Evolutionary conservation across 2,113 vertebrate species (phyloP), one percentile per base, ranked within the genome.

Genomic region (Conger conger): DNA sequence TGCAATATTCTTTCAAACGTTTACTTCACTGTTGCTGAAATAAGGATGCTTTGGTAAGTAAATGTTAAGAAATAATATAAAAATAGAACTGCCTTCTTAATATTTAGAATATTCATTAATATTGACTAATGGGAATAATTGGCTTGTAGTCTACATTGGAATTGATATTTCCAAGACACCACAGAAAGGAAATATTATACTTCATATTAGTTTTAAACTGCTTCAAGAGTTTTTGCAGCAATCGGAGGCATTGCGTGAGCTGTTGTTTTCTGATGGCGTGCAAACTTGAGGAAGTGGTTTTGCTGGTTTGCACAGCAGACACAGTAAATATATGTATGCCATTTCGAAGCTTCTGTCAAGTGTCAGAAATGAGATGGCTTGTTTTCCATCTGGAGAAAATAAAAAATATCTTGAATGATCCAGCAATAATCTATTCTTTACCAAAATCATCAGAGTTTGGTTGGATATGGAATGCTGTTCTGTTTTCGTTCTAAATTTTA

Each of bases 261-360:
- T 33, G 9, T 73, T 73, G n/a, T n/a, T 73, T 73, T 73, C 11
- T 33, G n/a, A 8, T 33, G 60, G 27, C 68, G 13, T 16, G 30
- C n/a, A 37, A 82, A 82, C 30, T 80, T 20, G 76, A 68, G 83
- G 87, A 86, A 82, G 76, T 37, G 82, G 40, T 76, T 85, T 86
- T 81, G 83, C 18, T 53, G 42, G 40, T 79, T 35, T 33, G 17
- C 50, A 78, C 81, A 68, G 60, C 45, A 50, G 11, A 50, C 45
- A 13, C 45, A 9, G n/a, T n/a, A n/a, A n/a, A n/a, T n/a, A n/a
- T 7, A 0, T 50, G 15, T 50, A 50, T 15, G 45, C 9, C 45
- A 50, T 13, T 15, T 50, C 15, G 45, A 50, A 7, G 1, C 45
- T 7, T 50, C 11, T 60, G 36, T 50, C n/a, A 23, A 27, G 33